Percentiles rank a stretch among this genome's conserved stretches.
Evolutionary conservation across 2,797 vertebrate genomes (phyloP).

Genomic region (Microctenopoma steveboyesi): DNA sequence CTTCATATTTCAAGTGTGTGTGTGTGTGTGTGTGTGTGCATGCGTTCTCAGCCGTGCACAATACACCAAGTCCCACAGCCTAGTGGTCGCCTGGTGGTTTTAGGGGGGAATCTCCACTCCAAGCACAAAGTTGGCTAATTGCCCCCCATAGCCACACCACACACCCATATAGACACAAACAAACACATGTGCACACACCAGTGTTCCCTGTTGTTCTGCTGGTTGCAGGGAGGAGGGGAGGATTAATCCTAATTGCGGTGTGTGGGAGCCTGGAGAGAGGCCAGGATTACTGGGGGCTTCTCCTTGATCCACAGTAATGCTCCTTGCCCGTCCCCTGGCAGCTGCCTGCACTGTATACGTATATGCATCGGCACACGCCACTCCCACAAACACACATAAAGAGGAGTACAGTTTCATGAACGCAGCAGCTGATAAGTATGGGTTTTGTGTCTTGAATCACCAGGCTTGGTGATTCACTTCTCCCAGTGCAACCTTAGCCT

Average conservation of each 20-base stretch:
- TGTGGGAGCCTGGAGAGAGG: constrained; percentile 79
- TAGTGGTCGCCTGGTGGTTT: constrained; percentile 75
- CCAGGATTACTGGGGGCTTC: constrained; percentile 81
- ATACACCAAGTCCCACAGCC: constrained; percentile 67
- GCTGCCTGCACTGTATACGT: constrained; percentile 49
- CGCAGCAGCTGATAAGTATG: constrained; percentile 81
- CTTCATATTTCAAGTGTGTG: constrained; percentile 58
- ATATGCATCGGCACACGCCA: constrained; percentile 49
- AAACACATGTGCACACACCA: constrained; percentile 37
- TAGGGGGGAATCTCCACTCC: constrained; percentile 62
- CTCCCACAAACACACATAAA: constrained; percentile 63
- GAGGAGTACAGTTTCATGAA: constrained; percentile 68
- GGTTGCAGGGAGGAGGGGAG: constrained; percentile 65
- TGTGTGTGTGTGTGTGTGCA: constrained; percentile 33
- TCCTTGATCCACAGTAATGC: constrained; percentile 79
- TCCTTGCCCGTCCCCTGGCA: constrained; percentile 68
- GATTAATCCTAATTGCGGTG: constrained; percentile 81
- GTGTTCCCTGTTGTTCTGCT: constrained; percentile 61
- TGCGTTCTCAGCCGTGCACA: constrained; percentile 42
- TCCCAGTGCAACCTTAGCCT: constrained; percentile 66
- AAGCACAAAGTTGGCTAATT: constrained; percentile 78
- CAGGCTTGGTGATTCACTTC: constrained; percentile 78
- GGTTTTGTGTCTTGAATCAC: constrained; percentile 73
- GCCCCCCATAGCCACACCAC: constrained; percentile 55
- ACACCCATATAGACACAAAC: constrained; percentile 36